A percentile compares a stretch with the other conserved stretches of the same genome.
Evolutionary conservation across 2,888 invertebrate genomes (phyloP).

Genomic region (Neoascia interrupta): DNA sequence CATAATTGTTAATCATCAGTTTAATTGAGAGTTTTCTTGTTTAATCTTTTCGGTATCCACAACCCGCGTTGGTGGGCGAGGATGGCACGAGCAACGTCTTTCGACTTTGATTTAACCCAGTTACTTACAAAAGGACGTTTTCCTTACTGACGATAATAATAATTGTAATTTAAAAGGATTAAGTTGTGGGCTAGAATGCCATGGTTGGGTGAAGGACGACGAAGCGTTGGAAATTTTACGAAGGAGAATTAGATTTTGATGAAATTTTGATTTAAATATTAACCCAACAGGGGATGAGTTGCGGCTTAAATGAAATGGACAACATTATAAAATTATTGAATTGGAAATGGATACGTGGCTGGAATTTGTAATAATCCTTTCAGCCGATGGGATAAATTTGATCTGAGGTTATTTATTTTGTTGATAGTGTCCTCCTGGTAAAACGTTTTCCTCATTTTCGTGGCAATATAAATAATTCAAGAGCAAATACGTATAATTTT

Average conservation of each 20-base stretch:
- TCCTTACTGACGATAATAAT: constrained; percentile 33
- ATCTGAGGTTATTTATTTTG: no score
- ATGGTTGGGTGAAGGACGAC: no score
- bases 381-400: no score
- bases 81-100: background rate
- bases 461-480: no score
- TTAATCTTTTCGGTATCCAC: background rate
- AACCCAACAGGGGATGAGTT: background rate
- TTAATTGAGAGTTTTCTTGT: constrained; percentile 59
- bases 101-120: constrained; percentile 21
- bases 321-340: constrained; percentile 43
- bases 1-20: constrained; percentile 61
- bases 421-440: no score
- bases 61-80: background rate
- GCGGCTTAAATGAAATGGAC: constrained; percentile 27
- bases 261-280: constrained; percentile 40
- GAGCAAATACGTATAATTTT: no score
- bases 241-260: constrained; percentile 28
- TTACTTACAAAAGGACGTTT: constrained; percentile 17
- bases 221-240: background rate
- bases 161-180: constrained; percentile 59
- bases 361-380: constrained; percentile 38
- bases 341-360: constrained; percentile 43
- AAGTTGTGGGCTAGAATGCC: constrained; percentile 18
- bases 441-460: no score